phyloP scores from a whole-genome alignment of 2,888 invertebrate species.

The Clepsis dumicolana region DNA sequence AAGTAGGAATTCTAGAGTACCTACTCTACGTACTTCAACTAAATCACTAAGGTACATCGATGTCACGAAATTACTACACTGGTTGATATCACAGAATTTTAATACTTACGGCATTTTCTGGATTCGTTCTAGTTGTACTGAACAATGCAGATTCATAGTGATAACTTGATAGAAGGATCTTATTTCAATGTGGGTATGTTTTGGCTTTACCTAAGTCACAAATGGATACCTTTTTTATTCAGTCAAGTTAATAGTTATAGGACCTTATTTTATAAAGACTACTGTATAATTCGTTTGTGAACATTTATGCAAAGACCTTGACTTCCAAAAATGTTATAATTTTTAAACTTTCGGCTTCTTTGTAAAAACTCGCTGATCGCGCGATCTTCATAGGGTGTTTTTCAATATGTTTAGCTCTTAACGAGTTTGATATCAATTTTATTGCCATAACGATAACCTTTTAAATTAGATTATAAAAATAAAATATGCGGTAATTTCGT shows the following conservation, averaged over 20 bases:
- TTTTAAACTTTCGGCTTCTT: conserved; percentile 21
- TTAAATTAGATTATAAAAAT: too few relatives aligned
- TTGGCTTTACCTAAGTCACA: neutral
- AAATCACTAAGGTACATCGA: too few relatives aligned
- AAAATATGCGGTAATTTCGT: too few relatives aligned
- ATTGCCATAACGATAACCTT: too few relatives aligned
- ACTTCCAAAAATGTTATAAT: neutral
- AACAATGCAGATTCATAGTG: neutral
- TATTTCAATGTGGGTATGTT: neutral
- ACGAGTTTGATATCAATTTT: neutral
- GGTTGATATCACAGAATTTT: neutral
- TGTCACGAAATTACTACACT: too few relatives aligned
- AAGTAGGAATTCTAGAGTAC: too few relatives aligned
- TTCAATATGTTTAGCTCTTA: conserved; percentile 6
- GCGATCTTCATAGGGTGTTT: conserved; percentile 24
- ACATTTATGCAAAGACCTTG: neutral
- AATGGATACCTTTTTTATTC: neutral
- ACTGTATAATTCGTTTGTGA: neutral
- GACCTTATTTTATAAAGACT: neutral
- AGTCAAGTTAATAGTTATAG: neutral
- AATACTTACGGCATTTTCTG: conserved; percentile 5
- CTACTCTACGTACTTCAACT: too few relatives aligned
- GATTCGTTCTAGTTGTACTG: neutral
- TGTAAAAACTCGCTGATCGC: conserved; percentile 40
- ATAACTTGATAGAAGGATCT: neutral